Percentiles rank a stretch among this genome's conserved stretches.
These are phyloP conservation scores for Ciconia stormi DNA, from an alignment of 2,113 vertebrate species.

Conservation along the genomic window DNA sequence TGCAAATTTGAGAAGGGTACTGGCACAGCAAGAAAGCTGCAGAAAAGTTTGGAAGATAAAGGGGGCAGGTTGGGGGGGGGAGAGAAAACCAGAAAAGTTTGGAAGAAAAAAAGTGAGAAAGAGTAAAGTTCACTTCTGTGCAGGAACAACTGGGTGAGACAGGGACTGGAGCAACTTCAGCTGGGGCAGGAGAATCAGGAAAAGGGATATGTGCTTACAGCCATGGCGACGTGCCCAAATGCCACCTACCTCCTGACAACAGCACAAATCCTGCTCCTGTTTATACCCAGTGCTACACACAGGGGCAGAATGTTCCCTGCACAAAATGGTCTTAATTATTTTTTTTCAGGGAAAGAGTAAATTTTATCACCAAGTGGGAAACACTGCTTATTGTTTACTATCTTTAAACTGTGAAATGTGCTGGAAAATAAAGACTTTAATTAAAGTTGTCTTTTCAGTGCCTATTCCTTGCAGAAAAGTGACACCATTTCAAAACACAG, in stretches of 20 bases:
- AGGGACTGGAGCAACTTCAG: background rate
- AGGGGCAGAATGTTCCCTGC: background rate
- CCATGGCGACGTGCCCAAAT: background rate
- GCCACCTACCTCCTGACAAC: background rate
- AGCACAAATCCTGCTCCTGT: background rate
- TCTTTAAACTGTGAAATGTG: slow-evolving; percentile 10
- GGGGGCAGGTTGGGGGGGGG: background rate
- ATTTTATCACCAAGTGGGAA: slow-evolving; percentile 18
- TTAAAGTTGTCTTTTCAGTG: slow-evolving; percentile 12
- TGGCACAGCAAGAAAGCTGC: background rate
- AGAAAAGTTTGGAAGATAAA: background rate
- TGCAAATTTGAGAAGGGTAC: background rate
- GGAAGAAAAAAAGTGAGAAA: background rate
- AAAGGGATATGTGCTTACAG: background rate
- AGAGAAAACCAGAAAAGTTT: background rate
- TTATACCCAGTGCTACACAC: background rate
- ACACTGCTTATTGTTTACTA: background rate
- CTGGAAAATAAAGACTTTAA: slow-evolving; percentile 30
- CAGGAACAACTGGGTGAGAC: background rate
- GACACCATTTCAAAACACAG: slow-evolving; percentile 37
- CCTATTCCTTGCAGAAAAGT: background rate
- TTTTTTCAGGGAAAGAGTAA: background rate
- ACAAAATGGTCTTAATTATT: background rate
- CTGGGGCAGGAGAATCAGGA: background rate
- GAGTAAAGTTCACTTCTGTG: background rate